phyloP scores from a whole-genome alignment of 2,113 vertebrate genomes.

The Tamias sibiricus region DNA sequence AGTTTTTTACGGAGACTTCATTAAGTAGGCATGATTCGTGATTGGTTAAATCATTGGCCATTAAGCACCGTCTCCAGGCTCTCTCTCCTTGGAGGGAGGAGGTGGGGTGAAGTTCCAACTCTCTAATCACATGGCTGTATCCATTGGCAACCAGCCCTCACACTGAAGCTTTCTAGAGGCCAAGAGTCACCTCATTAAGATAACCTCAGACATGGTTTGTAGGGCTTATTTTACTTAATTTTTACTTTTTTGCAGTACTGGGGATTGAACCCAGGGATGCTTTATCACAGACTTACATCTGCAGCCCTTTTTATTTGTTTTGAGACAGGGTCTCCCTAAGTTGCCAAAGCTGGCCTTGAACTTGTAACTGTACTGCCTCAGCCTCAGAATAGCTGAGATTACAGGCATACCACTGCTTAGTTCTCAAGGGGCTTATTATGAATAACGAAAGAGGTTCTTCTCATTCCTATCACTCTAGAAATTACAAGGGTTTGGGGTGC shows the following conservation, averaged over 20 bases:
- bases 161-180: not conserved
- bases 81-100: not conserved
- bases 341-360: too few species aligned
- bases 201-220: not conserved
- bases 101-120: not conserved
- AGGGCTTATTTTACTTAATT: too few species aligned
- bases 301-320: too few species aligned
- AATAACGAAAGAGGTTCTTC: not conserved
- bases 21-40: not conserved
- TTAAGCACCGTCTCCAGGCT: not conserved
- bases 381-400: too few species aligned
- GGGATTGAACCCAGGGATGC: too few species aligned
- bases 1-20: not conserved
- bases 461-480: not conserved
- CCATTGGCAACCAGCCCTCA: not conserved
- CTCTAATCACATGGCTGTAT: not conserved
- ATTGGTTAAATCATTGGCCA: not conserved
- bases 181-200: not conserved
- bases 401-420: too few species aligned
- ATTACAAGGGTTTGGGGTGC: not conserved
- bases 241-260: too few species aligned
- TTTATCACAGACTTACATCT: too few species aligned
- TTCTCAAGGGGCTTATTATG: not conserved
- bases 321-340: too few species aligned
- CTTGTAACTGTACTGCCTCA: too few species aligned